A percentile compares a stretch with the other conserved stretches of the same genome.
These are phyloP conservation scores for Gastracanthus pulcherrimus DNA, from an alignment of 2,888 invertebrate species.

Conservation along the genomic window DNA sequence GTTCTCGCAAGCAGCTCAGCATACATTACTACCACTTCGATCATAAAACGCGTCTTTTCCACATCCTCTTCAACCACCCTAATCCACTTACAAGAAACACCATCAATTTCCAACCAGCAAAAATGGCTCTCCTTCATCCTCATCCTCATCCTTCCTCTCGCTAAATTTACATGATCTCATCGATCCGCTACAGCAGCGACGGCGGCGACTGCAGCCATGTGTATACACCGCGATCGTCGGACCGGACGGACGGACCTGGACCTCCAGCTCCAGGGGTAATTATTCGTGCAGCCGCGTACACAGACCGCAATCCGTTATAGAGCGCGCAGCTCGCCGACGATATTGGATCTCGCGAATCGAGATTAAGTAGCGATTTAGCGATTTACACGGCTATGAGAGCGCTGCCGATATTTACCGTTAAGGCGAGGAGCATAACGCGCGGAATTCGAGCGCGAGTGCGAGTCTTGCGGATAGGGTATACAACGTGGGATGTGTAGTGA, in stretches of 20 bases:
- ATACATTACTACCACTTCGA: no score
- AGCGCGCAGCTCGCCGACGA: slow-evolving; percentile 49
- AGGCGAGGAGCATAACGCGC: slow-evolving; percentile 42
- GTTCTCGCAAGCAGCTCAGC: no score
- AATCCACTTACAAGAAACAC: neutral
- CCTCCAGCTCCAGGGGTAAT: slow-evolving; percentile 36
- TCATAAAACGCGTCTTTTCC: no score
- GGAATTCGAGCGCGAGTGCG: neutral
- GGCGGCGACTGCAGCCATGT: neutral
- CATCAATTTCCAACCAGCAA: neutral
- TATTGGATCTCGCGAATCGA: slow-evolving; percentile 59
- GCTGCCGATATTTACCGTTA: slow-evolving; percentile 64
- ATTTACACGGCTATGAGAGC: slow-evolving; percentile 64
- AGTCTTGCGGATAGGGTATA: neutral
- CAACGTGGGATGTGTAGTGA: neutral
- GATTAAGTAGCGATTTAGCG: slow-evolving; percentile 66
- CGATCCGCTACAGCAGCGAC: neutral
- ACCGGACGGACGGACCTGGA: no score
- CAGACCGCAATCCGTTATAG: slow-evolving; percentile 61
- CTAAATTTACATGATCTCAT: slow-evolving; percentile 13
- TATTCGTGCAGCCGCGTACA: slow-evolving; percentile 39
- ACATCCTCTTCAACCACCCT: neutral
- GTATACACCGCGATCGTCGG: neutral
- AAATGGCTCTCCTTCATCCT: neutral
- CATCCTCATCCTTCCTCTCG: neutral